Conservation (phyloP, 2,797 vertebrate genomes). For the Gadopsis marmoratus region DNA sequence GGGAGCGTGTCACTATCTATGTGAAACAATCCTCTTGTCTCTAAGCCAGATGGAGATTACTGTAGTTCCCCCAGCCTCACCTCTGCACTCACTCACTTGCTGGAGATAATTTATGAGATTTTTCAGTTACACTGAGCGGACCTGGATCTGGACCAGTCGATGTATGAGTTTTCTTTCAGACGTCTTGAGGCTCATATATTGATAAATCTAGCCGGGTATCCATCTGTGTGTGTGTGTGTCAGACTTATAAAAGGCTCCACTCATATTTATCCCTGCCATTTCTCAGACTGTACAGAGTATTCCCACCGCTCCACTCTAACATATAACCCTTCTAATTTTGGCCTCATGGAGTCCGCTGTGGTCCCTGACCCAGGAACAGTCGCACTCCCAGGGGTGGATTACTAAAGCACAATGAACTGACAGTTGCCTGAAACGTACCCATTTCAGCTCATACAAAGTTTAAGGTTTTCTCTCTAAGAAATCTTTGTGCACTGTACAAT, state of each 20-base stretch:
- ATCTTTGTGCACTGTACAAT: slow-evolving; percentile 7
- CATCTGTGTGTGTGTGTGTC: slow-evolving; percentile 17
- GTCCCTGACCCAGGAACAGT: slow-evolving; percentile 60
- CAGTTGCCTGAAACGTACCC: slow-evolving; percentile 25
- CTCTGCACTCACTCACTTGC: slow-evolving; percentile 47
- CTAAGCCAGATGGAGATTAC: neutral
- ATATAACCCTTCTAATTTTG: slow-evolving; percentile 66
- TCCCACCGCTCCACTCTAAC: slow-evolving; percentile 63
- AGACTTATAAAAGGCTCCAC: slow-evolving; percentile 40
- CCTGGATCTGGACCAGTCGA: slow-evolving; percentile 36
- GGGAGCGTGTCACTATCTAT: neutral
- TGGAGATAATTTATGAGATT: slow-evolving; percentile 58
- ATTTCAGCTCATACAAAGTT: slow-evolving; percentile 31
- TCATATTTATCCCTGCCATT: slow-evolving; percentile 76
- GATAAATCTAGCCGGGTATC: slow-evolving; percentile 59
- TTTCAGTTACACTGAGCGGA: slow-evolving; percentile 30
- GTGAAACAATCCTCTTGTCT: slow-evolving; percentile 33
- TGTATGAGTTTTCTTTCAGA: slow-evolving; percentile 54
- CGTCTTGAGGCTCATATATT: slow-evolving; percentile 33
- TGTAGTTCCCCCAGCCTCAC: slow-evolving; percentile 14
- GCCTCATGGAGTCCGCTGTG: slow-evolving; percentile 36
- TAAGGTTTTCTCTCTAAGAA: slow-evolving; percentile 16
- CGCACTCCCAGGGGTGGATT: slow-evolving; percentile 59
- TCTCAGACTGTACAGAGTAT: slow-evolving; percentile 75
- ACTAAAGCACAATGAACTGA: slow-evolving; percentile 29